These are phyloP conservation scores for Morone saxatilis DNA, from an alignment of 2,113 vertebrate species.

Conservation along the genomic window DNA sequence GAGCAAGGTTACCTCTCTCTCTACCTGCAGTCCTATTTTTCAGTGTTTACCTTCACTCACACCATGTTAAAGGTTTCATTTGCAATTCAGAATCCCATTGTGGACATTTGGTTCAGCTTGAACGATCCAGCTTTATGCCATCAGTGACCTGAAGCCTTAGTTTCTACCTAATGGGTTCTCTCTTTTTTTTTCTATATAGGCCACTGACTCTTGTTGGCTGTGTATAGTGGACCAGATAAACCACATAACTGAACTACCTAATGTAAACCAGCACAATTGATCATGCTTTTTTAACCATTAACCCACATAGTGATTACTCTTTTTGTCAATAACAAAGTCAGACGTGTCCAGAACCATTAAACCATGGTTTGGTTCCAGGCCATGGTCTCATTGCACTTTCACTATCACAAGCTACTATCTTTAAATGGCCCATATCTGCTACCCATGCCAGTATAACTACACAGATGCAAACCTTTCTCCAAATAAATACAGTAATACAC, in stretches of 20 bases:
- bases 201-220: constrained; percentile 29
- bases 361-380: constrained; percentile 25
- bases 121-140: not conserved
- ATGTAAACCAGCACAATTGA: constrained; percentile 68
- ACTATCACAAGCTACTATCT: not conserved
- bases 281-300: constrained; percentile 62
- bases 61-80: constrained; percentile 25
- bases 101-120: constrained; percentile 11
- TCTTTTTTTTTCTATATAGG: constrained; percentile 39
- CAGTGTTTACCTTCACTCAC: not conserved
- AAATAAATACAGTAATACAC: not conserved
- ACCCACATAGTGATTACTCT: constrained; percentile 61
- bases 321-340: constrained; percentile 46
- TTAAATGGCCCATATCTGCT: not conserved
- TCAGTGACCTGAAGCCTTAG: constrained; percentile 21
- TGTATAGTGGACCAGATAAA: constrained; percentile 22
- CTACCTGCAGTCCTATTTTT: not conserved
- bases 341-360: constrained; percentile 43
- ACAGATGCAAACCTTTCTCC: not conserved
- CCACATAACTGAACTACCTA: constrained; percentile 31
- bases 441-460: not conserved
- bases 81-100: constrained; percentile 1
- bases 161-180: constrained; percentile 5
- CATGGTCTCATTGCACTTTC: constrained; percentile 14
- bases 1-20: constrained; percentile 13